Percentiles rank a stretch among this genome's conserved stretches.
phyloP scores from a whole-genome alignment of 2,888 invertebrate species.

The Brachypalpus laphriformis region DNA sequence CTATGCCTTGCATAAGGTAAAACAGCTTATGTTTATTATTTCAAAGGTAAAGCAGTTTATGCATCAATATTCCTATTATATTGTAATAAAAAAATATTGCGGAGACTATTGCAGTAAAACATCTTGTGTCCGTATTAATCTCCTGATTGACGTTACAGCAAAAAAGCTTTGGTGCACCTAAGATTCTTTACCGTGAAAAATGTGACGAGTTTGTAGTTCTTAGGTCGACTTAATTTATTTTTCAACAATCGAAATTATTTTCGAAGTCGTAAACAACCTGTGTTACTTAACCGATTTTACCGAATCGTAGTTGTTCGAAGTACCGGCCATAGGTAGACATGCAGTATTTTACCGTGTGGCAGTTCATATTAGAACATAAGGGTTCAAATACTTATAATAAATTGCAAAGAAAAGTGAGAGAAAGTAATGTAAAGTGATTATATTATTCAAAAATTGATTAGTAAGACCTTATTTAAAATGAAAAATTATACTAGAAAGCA shows the following conservation, averaged over 20 bases:
- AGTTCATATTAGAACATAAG: slow-evolving; percentile 23
- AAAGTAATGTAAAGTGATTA: background rate
- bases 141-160: background rate
- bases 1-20: background rate
- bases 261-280: background rate
- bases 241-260: background rate
- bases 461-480: no score
- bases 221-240: slow-evolving; percentile 5
- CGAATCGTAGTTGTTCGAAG: slow-evolving; percentile 1
- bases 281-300: no score
- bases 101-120: slow-evolving; percentile 11
- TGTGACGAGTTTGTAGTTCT: background rate
- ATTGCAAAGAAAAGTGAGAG: background rate
- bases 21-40: slow-evolving; percentile 14
- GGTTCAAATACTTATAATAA: slow-evolving; percentile 9
- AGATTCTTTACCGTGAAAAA: background rate
- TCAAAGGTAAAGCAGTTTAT: background rate
- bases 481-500: slow-evolving; percentile 11
- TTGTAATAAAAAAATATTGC: no score
- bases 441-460: background rate
- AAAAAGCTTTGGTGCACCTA: slow-evolving; percentile 3
- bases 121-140: slow-evolving; percentile 2
- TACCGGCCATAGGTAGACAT: slow-evolving; percentile 3
- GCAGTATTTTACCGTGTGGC: slow-evolving; percentile 9
- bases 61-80: background rate